phyloP scores from a whole-genome alignment of 2,113 vertebrate species.

The Ceyx cyanopectus region DNA sequence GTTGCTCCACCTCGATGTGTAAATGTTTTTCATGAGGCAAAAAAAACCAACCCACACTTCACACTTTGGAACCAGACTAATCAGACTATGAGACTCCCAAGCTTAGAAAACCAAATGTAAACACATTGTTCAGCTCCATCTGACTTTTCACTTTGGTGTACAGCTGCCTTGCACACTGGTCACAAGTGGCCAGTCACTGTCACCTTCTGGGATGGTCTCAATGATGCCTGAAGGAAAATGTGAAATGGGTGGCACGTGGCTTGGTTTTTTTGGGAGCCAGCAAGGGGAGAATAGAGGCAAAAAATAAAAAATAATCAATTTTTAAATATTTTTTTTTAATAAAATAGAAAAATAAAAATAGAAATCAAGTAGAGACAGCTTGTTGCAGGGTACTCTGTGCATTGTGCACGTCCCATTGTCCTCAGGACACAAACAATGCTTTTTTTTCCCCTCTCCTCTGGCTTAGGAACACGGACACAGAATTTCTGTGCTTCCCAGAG shows the following conservation, averaged over 20 bases:
- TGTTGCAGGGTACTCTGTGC: rapidly evolving
- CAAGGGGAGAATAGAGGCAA: neutral
- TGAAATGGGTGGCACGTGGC: neutral
- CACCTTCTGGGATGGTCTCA: neutral
- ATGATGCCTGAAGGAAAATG: neutral
- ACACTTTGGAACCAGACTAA: neutral
- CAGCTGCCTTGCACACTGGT: neutral
- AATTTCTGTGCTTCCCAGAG: neutral
- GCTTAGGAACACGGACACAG: neutral
- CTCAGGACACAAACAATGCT: rapidly evolving
- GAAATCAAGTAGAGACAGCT: neutral
- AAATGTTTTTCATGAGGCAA: neutral
- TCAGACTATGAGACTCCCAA: neutral
- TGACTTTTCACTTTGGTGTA: neutral
- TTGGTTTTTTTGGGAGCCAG: neutral
- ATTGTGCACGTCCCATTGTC: neutral
- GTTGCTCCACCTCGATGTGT: neutral
- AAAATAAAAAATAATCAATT: neutral
- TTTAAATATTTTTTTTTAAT: too few relatives aligned
- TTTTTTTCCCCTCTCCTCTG: neutral
- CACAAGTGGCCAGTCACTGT: neutral
- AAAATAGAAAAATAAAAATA: too few relatives aligned
- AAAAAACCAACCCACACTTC: neutral
- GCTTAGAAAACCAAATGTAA: neutral
- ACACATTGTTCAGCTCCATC: neutral